Conservation (phyloP, 1,140 invertebrate genomes). For the Eriocheir sinensis region DNA sequence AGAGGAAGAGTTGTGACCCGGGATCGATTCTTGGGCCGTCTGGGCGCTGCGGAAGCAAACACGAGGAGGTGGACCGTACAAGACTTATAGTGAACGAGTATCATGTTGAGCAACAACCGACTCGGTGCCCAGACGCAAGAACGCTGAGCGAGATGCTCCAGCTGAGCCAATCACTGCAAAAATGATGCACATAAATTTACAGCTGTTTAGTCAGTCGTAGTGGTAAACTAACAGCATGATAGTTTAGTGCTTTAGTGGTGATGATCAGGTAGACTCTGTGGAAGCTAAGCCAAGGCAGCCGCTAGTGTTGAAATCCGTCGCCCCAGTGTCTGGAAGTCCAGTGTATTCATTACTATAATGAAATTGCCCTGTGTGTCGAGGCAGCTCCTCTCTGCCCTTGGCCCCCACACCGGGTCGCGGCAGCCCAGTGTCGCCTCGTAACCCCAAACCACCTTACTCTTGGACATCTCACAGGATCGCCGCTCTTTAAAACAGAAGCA, state of each 20-base stretch:
- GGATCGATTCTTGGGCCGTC: neutral
- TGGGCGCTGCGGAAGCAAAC: neutral
- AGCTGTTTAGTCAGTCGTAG: neutral
- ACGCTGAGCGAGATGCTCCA: neutral
- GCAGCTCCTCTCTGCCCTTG: neutral
- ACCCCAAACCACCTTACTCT: neutral
- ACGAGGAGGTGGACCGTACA: neutral
- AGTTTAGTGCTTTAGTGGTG: slow-evolving; percentile 23
- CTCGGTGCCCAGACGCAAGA: neutral
- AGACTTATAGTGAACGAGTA: neutral
- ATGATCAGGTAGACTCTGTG: slow-evolving; percentile 15
- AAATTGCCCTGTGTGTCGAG: neutral
- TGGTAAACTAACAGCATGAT: slow-evolving; percentile 14
- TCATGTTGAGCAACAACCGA: neutral
- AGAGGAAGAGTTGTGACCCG: neutral
- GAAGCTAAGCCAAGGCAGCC: neutral
- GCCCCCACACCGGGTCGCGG: neutral
- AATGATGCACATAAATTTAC: slow-evolving; percentile 4
- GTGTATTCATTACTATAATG: neutral
- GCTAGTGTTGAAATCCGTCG: neutral
- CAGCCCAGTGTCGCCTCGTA: neutral
- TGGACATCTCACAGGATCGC: neutral
- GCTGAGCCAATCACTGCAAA: neutral
- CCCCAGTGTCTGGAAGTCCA: neutral
- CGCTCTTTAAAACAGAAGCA: neutral